phyloP scores from a whole-genome alignment of 2,888 invertebrate genomes.

The Dione vanillae region DNA sequence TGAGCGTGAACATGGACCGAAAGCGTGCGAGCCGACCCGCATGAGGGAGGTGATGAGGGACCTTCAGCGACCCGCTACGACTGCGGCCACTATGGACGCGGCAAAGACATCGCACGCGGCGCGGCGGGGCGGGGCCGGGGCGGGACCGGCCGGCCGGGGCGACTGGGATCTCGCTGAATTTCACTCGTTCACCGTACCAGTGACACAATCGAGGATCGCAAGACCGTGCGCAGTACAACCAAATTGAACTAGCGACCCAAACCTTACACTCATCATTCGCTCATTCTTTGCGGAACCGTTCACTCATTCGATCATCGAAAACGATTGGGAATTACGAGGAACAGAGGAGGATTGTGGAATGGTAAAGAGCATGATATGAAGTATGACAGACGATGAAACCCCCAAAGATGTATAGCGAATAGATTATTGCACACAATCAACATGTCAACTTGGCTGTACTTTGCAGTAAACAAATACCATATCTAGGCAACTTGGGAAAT shows the following conservation, averaged over 20 bases:
- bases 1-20: conserved; percentile 80
- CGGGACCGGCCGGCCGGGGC: conserved; percentile 49
- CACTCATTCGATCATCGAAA: conserved; percentile 56
- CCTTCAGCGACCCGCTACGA: conserved; percentile 81
- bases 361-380: conserved; percentile 50
- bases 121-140: neutral
- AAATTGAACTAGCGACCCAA: conserved; percentile 61
- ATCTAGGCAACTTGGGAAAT: conserved; percentile 5
- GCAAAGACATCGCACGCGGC: conserved; percentile 52
- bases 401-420: conserved; percentile 69
- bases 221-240: conserved; percentile 74
- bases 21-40: conserved; percentile 78
- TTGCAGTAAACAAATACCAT: conserved; percentile 44
- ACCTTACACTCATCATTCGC: too few species aligned
- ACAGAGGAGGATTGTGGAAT: too few species aligned
- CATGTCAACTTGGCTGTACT: conserved; percentile 79
- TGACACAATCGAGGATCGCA: conserved; percentile 65
- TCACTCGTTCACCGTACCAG: conserved; percentile 78
- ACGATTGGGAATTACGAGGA: conserved; percentile 56
- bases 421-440: conserved; percentile 53
- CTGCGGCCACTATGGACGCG: conserved; percentile 73
- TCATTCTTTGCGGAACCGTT: too few species aligned
- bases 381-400: conserved; percentile 64
- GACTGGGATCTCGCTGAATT: conserved; percentile 80
- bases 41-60: conserved; percentile 74